These are phyloP conservation scores for Oedothorax gibbosus DNA, from an alignment of 1,140 invertebrate genomes.

Conservation along the genomic window DNA sequence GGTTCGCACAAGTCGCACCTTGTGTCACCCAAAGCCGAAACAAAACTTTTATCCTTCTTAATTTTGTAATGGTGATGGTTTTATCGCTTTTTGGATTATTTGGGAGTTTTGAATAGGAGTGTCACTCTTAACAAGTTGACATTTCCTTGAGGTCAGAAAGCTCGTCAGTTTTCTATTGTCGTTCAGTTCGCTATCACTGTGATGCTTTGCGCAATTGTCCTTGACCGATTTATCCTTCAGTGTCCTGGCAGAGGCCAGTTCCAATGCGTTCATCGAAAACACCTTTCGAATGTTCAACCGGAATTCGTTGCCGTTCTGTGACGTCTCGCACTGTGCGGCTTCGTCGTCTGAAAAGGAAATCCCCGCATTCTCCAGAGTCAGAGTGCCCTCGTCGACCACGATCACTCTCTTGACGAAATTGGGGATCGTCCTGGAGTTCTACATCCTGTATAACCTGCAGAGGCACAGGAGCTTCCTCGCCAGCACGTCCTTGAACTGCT, in stretches of 20 bases:
- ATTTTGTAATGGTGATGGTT: no score
- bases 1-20: no score
- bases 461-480: neutral
- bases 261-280: neutral
- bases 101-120: no score
- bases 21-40: no score
- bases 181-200: neutral
- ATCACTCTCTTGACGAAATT: conserved; percentile 17
- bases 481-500: conserved; percentile 42
- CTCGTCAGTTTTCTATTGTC: no score
- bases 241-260: no score
- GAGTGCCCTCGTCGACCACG: neutral
- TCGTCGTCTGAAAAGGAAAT: neutral
- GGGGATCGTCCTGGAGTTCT: neutral
- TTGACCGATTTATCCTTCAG: neutral
- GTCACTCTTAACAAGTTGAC: no score
- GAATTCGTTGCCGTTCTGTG: neutral
- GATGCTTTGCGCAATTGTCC: neutral
- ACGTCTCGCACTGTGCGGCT: no score
- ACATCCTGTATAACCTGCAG: neutral
- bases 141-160: no score
- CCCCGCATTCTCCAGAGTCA: conserved; percentile 13
- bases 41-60: no score
- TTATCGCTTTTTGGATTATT: no score
- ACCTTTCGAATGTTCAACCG: neutral